These are phyloP conservation scores for Melieria crassipennis DNA, from an alignment of 2,888 invertebrate species.

Conservation along the genomic window DNA sequence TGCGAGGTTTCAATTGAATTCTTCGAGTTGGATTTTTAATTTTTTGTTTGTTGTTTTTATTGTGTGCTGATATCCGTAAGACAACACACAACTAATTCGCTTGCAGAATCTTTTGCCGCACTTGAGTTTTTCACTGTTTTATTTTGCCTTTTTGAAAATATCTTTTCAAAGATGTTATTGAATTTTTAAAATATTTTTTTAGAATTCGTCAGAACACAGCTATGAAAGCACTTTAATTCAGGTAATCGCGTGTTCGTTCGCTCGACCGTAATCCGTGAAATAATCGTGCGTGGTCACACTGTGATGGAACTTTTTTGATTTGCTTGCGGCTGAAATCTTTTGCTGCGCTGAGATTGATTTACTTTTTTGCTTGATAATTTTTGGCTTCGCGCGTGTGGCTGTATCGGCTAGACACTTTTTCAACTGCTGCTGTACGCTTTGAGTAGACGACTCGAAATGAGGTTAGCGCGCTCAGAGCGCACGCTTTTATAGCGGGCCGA, in stretches of 20 bases:
- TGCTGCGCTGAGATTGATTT: constrained; percentile 22
- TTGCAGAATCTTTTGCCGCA: not conserved
- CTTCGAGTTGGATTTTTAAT: constrained; percentile 9
- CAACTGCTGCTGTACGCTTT: constrained; percentile 40
- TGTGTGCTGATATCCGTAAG: constrained; percentile 23
- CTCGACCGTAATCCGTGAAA: constrained; percentile 45
- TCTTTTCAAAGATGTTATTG: constrained; percentile 31
- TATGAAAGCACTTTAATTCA: too few relatives aligned
- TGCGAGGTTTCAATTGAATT: constrained; percentile 48
- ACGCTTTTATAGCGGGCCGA: constrained; percentile 54
- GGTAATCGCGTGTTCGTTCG: constrained; percentile 12
- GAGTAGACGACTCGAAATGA: constrained; percentile 53
- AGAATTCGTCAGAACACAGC: not conserved
- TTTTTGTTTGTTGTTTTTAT: not conserved
- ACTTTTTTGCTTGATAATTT: not conserved
- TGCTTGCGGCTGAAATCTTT: not conserved
- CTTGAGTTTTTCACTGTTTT: constrained; percentile 14
- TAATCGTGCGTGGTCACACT: constrained; percentile 17
- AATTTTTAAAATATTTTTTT: not conserved
- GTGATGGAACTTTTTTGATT: constrained; percentile 25
- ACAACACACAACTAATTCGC: constrained; percentile 8
- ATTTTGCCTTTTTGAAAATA: constrained; percentile 30
- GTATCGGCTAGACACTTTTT: too few relatives aligned
- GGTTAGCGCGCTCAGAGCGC: constrained; percentile 53
- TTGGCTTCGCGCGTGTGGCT: not conserved